These are phyloP conservation scores for Muscicapa striata DNA, from an alignment of 2,797 vertebrate genomes.

Conservation along the genomic window DNA sequence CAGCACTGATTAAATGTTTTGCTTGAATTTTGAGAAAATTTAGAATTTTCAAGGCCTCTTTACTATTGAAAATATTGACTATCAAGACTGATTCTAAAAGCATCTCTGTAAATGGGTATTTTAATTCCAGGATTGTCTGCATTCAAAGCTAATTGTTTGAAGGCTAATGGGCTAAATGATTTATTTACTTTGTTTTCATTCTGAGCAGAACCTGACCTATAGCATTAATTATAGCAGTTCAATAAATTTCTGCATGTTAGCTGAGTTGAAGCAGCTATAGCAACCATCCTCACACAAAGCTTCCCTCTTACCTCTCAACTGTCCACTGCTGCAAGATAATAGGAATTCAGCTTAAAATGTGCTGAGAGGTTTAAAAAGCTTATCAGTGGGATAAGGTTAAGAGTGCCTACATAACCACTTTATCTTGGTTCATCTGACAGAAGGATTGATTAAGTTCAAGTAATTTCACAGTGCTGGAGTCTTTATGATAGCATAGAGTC, in stretches of 20 bases:
- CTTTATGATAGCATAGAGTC: neutral
- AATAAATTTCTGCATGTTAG: neutral
- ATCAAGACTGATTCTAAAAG: neutral
- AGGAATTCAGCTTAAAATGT: neutral
- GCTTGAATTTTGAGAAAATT: neutral
- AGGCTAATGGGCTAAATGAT: neutral
- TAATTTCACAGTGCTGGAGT: neutral
- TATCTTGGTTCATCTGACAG: neutral
- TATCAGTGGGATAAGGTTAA: neutral
- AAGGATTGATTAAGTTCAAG: neutral
- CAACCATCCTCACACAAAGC: neutral
- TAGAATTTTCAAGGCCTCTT: neutral
- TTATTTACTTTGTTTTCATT: neutral
- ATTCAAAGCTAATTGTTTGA: neutral
- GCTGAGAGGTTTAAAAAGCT: neutral
- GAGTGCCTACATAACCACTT: neutral
- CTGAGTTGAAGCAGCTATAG: neutral
- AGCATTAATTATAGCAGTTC: neutral
- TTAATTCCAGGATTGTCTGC: neutral
- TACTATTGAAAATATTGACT: neutral
- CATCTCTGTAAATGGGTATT: neutral
- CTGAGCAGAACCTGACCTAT: neutral
- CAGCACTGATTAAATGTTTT: neutral
- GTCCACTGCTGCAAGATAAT: neutral
- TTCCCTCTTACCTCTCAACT: neutral